Evolutionary conservation across 2,888 invertebrate genomes (phyloP).

Genomic region (Chloromyia formosa): DNA sequence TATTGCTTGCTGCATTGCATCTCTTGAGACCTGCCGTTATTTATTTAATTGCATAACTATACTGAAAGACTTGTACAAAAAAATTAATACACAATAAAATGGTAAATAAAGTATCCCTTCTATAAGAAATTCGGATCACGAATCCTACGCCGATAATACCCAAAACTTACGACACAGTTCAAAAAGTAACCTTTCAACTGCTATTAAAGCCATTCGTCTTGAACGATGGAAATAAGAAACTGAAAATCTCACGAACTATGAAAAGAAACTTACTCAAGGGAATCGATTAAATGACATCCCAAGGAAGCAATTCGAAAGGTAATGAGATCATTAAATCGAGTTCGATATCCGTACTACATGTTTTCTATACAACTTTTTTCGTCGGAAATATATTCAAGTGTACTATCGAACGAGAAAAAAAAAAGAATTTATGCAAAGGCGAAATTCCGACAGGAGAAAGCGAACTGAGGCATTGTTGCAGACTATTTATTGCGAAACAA

Average conservation of each 20-base stretch:
- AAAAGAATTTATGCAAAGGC: background rate
- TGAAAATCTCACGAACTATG: background rate
- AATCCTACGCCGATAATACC: background rate
- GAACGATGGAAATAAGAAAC: background rate
- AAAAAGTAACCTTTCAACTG: background rate
- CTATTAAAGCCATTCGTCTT: background rate
- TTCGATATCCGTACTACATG: conserved; percentile 5
- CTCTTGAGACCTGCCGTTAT: no score
- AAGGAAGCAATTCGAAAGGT: conserved; percentile 42
- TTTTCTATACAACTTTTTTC: background rate
- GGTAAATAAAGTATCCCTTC: no score
- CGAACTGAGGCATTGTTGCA: conserved; percentile 15
- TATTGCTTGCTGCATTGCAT: no score
- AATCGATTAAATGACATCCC: conserved; percentile 45
- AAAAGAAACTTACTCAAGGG: conserved; percentile 23
- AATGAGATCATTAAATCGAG: conserved; percentile 45
- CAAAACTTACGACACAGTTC: background rate
- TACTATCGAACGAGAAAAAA: background rate
- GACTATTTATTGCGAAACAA: conserved; percentile 25
- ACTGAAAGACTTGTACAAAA: no score
- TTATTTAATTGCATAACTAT: no score
- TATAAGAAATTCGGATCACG: background rate
- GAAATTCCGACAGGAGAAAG: background rate
- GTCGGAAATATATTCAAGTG: background rate
- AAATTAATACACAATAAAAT: no score